Percentiles rank a stretch among this genome's conserved stretches.
Conservation (phyloP, 2,888 invertebrate species). For the Sarcophaga subvicina region DNA sequence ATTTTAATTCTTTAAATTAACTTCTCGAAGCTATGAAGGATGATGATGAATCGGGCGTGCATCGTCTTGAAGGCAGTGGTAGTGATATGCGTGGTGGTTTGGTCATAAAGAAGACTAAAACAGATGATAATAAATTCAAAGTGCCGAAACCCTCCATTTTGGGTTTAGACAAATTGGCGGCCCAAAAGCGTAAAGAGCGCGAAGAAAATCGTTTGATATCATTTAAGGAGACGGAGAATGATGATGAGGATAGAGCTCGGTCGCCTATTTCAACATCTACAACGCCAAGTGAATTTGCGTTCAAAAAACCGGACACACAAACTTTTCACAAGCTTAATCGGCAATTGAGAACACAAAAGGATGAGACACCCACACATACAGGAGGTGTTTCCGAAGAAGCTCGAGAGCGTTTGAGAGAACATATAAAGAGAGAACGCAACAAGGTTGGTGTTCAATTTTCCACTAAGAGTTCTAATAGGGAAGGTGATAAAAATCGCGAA, state of each 20-base stretch:
- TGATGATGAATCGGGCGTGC: conserved; percentile 81
- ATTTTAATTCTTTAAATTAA: conserved; percentile 10
- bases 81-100: conserved; percentile 87
- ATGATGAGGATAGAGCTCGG: conserved; percentile 79
- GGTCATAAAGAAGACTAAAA: conserved; percentile 85
- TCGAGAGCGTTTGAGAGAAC: conserved; percentile 87
- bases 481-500: conserved; percentile 70
- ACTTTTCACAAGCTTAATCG: conserved; percentile 81
- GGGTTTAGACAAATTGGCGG: conserved; percentile 93
- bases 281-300: conserved; percentile 76
- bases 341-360: conserved; percentile 89
- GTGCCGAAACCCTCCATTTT: conserved; percentile 89
- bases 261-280: conserved; percentile 59
- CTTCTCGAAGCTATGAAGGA: conserved; percentile 55
- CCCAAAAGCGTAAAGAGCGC: conserved; percentile 85
- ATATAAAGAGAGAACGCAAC: conserved; percentile 83
- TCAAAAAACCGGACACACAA: conserved; percentile 79
- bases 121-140: conserved; percentile 84
- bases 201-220: conserved; percentile 87
- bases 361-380: conserved; percentile 97
- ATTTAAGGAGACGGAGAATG: conserved; percentile 83
- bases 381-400: conserved; percentile 91
- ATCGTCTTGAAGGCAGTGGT: conserved; percentile 87
- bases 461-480: conserved; percentile 72
- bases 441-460: conserved; percentile 74